phyloP scores from a whole-genome alignment of 2,888 invertebrate genomes.

The Tetheella fluctuosa region DNA sequence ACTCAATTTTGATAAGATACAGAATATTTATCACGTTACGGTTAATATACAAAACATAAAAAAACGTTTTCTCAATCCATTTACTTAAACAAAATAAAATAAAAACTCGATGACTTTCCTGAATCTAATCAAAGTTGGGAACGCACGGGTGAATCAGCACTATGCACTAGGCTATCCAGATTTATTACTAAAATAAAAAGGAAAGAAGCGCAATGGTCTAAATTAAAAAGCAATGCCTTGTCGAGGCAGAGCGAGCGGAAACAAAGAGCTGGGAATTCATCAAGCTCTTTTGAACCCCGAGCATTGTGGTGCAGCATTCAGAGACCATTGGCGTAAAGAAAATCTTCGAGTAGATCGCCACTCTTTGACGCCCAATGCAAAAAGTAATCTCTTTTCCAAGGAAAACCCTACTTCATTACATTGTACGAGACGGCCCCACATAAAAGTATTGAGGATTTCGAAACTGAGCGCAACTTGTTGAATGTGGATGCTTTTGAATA shows the following conservation, averaged over 20 bases:
- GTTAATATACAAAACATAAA: too few species aligned
- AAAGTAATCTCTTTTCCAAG: slow-evolving; percentile 67
- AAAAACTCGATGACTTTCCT: slow-evolving; percentile 6
- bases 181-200: slow-evolving; percentile 75
- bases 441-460: slow-evolving; percentile 65
- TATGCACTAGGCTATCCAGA: slow-evolving; percentile 62
- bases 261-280: slow-evolving; percentile 81
- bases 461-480: slow-evolving; percentile 71
- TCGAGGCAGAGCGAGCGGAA: slow-evolving; percentile 77
- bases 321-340: slow-evolving; percentile 74
- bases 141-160: slow-evolving; percentile 36
- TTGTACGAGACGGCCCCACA: slow-evolving; percentile 56
- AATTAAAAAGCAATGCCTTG: slow-evolving; percentile 83
- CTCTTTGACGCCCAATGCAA: slow-evolving; percentile 77
- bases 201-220: slow-evolving; percentile 73
- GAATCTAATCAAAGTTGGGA: slow-evolving; percentile 17
- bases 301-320: slow-evolving; percentile 78
- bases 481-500: slow-evolving; percentile 67
- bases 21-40: too few species aligned
- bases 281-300: slow-evolving; percentile 80
- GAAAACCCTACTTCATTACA: slow-evolving; percentile 74
- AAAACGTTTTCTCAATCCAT: too few species aligned
- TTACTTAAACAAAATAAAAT: slow-evolving; percentile 3
- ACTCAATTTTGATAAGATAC: too few species aligned
- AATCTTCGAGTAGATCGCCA: slow-evolving; percentile 76